Conservation (phyloP, 2,797 vertebrate genomes). For the Chromis chromis region DNA sequence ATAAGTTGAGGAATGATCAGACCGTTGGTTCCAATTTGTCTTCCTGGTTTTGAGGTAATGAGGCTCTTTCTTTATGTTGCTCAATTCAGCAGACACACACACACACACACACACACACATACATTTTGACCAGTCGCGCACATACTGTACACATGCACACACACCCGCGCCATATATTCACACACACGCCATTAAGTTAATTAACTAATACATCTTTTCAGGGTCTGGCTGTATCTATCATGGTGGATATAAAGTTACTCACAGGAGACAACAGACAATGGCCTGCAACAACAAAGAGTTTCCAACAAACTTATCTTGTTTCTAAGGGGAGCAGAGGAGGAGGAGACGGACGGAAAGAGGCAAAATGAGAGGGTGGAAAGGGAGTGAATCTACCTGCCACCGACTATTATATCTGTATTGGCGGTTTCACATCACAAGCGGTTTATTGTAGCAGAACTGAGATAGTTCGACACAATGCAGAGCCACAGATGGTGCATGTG, state of each 20-base stretch:
- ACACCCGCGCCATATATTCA: conserved; percentile 32
- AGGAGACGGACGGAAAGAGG: background rate
- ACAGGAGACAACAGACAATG: conserved; percentile 50
- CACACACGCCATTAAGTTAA: conserved; percentile 59
- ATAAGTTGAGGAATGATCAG: conserved; percentile 51
- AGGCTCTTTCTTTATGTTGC: conserved; percentile 54
- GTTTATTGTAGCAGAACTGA: conserved; percentile 37
- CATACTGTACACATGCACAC: conserved; percentile 2
- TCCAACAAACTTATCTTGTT: conserved; percentile 59
- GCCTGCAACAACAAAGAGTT: conserved; percentile 51
- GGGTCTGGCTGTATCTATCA: conserved; percentile 35
- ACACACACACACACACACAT: background rate
- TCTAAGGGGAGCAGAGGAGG: conserved; percentile 23
- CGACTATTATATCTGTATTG: conserved; percentile 35
- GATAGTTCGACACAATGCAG: conserved; percentile 19
- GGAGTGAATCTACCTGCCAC: conserved; percentile 18
- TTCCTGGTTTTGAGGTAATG: conserved; percentile 66
- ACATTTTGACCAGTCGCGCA: background rate
- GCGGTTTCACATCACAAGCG: conserved; percentile 45
- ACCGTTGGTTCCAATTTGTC: conserved; percentile 65
- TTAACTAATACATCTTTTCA: conserved; percentile 70
- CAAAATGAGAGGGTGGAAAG: conserved; percentile 35
- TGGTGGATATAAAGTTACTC: conserved; percentile 50
- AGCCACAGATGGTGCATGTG: conserved; percentile 20
- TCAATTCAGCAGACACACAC: conserved; percentile 39